Evolutionary conservation across 2,797 vertebrate species (phyloP).

Genomic region (Ctenopoma kingsleyae): DNA sequence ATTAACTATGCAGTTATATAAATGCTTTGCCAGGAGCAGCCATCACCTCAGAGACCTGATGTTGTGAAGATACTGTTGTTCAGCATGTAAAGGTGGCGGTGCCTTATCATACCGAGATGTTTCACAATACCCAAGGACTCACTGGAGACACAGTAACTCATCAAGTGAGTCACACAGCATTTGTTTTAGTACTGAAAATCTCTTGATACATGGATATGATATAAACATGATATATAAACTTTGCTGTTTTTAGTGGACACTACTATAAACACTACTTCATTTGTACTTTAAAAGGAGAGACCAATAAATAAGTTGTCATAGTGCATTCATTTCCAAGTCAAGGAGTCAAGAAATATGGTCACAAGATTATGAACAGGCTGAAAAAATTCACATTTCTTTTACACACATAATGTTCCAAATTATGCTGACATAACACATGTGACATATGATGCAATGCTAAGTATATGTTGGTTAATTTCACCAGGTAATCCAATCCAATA

Average conservation of each 20-base stretch:
- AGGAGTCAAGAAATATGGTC: background rate
- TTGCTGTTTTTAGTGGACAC: background rate
- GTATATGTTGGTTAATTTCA: background rate
- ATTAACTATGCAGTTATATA: constrained; percentile 96
- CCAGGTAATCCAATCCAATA: background rate
- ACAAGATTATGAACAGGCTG: background rate
- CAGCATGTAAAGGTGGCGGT: constrained; percentile 20
- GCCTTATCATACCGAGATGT: constrained; percentile 49
- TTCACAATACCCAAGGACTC: constrained; percentile 53
- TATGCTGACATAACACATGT: background rate
- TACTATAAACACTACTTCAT: background rate
- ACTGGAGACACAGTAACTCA: constrained; percentile 37
- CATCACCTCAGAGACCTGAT: constrained; percentile 48
- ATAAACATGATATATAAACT: background rate
- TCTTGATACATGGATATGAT: background rate
- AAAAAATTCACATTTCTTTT: background rate
- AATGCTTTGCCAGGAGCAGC: constrained; percentile 85
- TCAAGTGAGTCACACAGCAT: constrained; percentile 37
- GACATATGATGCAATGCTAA: background rate
- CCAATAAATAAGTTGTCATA: background rate
- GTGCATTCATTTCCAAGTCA: background rate
- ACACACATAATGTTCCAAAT: background rate
- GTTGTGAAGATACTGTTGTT: constrained; percentile 32
- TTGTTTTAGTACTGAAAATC: constrained; percentile 19
- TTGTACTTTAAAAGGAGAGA: background rate